Evolutionary conservation across 2,113 vertebrate species (phyloP).

Genomic region (Beaufortia kweichowensis): DNA sequence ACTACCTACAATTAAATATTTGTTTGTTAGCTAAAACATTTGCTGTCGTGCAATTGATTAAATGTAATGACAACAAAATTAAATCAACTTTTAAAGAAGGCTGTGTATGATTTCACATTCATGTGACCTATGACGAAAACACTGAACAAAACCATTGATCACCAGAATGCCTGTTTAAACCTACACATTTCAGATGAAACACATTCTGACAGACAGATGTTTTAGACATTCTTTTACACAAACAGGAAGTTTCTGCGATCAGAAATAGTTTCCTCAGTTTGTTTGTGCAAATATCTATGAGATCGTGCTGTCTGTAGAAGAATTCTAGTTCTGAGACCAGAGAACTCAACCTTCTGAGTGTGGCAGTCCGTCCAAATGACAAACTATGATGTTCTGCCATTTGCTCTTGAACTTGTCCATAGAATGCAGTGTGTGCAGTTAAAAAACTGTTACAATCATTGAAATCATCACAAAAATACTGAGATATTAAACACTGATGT

Average conservation of each 20-base stretch:
- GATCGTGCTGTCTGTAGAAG: constrained; percentile 4
- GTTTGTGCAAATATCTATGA: constrained; percentile 6
- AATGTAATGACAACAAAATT: background rate
- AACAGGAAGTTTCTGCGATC: background rate
- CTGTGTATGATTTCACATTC: background rate
- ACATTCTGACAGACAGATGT: background rate
- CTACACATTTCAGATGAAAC: constrained; percentile 5
- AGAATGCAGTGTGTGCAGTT: too few species aligned
- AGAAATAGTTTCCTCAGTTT: background rate
- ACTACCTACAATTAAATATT: background rate
- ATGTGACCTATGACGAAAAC: background rate
- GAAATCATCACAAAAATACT: background rate
- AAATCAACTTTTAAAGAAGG: background rate
- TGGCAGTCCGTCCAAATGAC: too few species aligned
- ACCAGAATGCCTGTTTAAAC: background rate
- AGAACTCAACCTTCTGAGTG: background rate
- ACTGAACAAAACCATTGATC: background rate
- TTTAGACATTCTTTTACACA: background rate
- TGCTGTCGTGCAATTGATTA: background rate
- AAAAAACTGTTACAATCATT: background rate
- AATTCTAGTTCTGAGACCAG: background rate
- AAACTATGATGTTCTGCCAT: too few species aligned
- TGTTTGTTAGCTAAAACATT: background rate
- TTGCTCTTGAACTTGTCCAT: too few species aligned
- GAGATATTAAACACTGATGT: background rate